A percentile compares a stretch with the other conserved stretches of the same genome.
phyloP scores from a whole-genome alignment of 2,113 vertebrate genomes.

The Toxotes chatareus region DNA sequence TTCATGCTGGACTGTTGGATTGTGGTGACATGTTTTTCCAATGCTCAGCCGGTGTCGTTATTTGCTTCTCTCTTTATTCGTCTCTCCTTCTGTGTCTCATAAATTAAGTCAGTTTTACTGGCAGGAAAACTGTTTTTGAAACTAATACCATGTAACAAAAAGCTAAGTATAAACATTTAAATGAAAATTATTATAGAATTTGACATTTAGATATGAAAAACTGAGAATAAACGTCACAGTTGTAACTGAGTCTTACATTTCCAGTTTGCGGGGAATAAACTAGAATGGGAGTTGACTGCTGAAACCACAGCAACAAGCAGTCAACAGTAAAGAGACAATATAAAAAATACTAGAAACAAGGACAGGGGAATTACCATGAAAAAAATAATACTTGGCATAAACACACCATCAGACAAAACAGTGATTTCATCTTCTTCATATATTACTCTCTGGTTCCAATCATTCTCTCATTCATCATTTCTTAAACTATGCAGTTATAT shows the following conservation, averaged over 20 bases:
- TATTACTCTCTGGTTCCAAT: background rate
- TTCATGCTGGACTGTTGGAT: no score
- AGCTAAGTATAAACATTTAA: background rate
- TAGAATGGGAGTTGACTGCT: background rate
- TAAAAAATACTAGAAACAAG: background rate
- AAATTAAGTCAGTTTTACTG: background rate
- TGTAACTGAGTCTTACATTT: background rate
- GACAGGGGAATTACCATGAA: background rate
- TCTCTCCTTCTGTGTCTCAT: background rate
- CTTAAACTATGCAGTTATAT: background rate
- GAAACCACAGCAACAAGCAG: background rate
- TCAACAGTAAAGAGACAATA: background rate
- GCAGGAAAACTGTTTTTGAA: background rate
- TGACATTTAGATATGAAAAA: background rate
- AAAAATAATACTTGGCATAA: background rate
- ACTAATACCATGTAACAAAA: background rate
- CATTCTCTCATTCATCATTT: background rate
- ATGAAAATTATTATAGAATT: background rate
- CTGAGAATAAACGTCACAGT: background rate
- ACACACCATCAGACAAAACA: background rate
- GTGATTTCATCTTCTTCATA: background rate
- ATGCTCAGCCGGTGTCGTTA: background rate
- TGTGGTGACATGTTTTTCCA: background rate
- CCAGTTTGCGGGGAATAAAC: background rate
- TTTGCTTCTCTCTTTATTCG: background rate